Evolutionary conservation across 2,113 vertebrate species (phyloP).

Genomic region (Cranoglanis bouderius): DNA sequence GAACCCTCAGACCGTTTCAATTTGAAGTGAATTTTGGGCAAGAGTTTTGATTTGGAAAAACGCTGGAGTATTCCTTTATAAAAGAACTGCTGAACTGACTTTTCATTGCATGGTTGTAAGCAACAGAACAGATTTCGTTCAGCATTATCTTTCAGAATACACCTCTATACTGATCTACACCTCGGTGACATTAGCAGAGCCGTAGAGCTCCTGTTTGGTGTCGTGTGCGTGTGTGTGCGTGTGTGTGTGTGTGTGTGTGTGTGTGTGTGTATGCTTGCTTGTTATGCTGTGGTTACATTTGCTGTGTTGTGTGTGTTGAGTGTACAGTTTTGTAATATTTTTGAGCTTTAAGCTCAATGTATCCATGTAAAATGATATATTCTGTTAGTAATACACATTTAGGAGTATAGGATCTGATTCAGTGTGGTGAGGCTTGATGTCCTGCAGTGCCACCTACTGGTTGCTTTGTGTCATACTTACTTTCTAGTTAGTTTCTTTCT

Average conservation of each 20-base stretch:
- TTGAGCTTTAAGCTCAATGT: not conserved
- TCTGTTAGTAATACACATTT: not conserved
- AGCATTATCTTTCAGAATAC: conserved; percentile 30
- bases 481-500: not conserved
- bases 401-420: not conserved
- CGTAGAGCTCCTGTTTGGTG: no score
- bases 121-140: not conserved
- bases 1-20: not conserved
- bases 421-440: not conserved
- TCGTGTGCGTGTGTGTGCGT: not conserved
- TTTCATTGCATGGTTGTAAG: not conserved
- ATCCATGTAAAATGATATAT: not conserved
- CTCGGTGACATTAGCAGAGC: no score
- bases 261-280: not conserved
- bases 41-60: no score
- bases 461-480: not conserved
- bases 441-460: not conserved
- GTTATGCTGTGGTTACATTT: not conserved
- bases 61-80: not conserved
- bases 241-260: not conserved
- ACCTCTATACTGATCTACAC: not conserved
- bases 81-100: not conserved
- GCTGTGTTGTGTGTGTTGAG: not conserved
- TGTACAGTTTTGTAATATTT: not conserved
- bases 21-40: not conserved